Percentiles rank a stretch among this genome's conserved stretches.
Conservation (phyloP, 2,797 vertebrate species). For the Artibeus lituratus region DNA sequence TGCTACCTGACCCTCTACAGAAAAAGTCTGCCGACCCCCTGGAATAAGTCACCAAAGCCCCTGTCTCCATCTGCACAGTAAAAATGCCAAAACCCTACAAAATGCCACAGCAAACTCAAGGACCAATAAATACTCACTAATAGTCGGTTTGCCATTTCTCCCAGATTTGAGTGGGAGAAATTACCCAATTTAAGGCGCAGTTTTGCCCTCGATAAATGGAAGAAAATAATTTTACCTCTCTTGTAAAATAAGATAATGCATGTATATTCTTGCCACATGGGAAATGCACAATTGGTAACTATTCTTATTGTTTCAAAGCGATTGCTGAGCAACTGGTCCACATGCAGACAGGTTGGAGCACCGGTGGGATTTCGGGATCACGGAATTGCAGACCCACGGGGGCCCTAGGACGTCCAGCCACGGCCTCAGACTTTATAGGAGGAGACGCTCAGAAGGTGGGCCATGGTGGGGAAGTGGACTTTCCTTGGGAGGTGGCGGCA, state of each 20-base stretch:
- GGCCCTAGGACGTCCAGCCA: neutral
- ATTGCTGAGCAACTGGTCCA: neutral
- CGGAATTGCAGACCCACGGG: neutral
- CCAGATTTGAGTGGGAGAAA: neutral
- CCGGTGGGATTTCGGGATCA: neutral
- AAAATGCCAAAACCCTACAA: constrained; percentile 28
- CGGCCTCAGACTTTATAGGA: too few species aligned
- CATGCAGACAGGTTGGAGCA: neutral
- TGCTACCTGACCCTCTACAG: neutral
- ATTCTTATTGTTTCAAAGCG: constrained; percentile 4
- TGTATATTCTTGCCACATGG: neutral
- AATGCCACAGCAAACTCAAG: neutral
- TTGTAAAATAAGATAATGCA: neutral
- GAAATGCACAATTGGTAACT: neutral
- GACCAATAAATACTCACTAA: neutral
- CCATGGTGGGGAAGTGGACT: fast-evolving
- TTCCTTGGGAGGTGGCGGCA: neutral
- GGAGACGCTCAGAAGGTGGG: neutral
- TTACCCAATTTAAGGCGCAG: neutral
- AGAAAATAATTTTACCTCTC: neutral
- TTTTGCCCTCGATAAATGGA: neutral
- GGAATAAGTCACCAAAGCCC: neutral
- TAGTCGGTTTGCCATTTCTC: neutral
- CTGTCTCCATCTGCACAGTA: neutral
- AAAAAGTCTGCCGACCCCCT: neutral